Base-by-base conservation (phyloP, 2,797 vertebrate genomes). In the Setipinna tenuifilis region DNA sequence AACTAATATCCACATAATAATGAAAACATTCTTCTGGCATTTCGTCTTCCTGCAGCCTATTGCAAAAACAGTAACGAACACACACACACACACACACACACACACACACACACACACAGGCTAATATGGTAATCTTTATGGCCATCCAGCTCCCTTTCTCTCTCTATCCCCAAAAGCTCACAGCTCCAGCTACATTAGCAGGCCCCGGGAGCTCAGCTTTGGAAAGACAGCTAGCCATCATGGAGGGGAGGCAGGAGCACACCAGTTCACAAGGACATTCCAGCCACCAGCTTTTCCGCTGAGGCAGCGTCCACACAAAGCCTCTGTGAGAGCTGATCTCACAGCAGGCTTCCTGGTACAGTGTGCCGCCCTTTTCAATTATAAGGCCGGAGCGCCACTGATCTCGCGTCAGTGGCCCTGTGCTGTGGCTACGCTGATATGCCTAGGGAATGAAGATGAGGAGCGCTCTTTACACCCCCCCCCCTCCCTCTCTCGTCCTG, bases 21-120 rank as follows among this genome's bases (percentile, higher is more conserved):
- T 78, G 71, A 78, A 78, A 78, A 78, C 71, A 78, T 78, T 78
- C 35, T 78, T 78, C 71, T 78, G 71, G 71, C 71, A 78, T 78
- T 78, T 78, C 17, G 41, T 16, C 71, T 78, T 78, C 71, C 35
- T 44, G 17, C 31, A 44, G 71, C 71, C 35, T 44, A 78, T 41
- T 41, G 35, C 35, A 78, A 78, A 78, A 44, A 78, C 71, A 44
- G 31, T 21, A 21, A 44, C 71, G 44, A 17, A 71, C 65, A 68
- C 23, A 54, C 50, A 54, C 50, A 54, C 7, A 54, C 50, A 54
- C 50, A 54, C 9, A 9, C 50, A 54, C 50, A 54, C 9, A 9
- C 14, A 14, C 50, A 54, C 50, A 14, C 50, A 54, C 7, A 54
- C 50, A 54, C 50, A 54, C 50, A 3, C 50, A 44, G 35, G 35